These are phyloP conservation scores for Oryzias sinensis DNA, from an alignment of 2,797 vertebrate species.

Conservation along the genomic window DNA sequence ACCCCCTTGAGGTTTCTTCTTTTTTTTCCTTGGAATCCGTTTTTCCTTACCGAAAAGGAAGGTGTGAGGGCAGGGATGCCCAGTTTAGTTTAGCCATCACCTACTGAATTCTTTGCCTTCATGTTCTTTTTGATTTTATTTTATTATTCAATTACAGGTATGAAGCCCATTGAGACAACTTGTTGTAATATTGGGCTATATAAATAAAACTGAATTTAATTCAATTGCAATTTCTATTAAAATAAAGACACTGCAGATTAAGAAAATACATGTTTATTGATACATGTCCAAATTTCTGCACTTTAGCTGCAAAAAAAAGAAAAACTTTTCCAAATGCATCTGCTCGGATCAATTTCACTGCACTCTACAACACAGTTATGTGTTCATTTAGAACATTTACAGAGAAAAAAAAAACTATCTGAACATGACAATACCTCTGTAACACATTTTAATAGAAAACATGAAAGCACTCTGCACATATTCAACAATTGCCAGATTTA, in stretches of 20 bases:
- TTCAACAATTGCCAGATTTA: conserved; percentile 4
- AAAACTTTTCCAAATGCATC: conserved; percentile 17
- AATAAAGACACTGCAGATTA: conserved; percentile 2
- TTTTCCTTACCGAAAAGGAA: too few relatives aligned
- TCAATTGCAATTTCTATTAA: neutral
- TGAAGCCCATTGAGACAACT: too few relatives aligned
- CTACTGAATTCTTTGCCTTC: too few relatives aligned
- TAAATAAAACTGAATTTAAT: neutral
- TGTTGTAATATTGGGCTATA: too few relatives aligned
- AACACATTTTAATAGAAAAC: neutral
- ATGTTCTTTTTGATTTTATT: too few relatives aligned
- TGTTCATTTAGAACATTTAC: too few relatives aligned
- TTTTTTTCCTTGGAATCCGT: too few relatives aligned
- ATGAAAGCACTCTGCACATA: neutral
- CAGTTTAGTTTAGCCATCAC: too few relatives aligned
- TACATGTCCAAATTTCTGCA: neutral
- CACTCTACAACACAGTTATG: conserved; percentile 4
- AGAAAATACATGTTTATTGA: conserved; percentile 58
- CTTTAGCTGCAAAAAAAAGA: conserved; percentile 28
- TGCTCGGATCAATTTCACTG: conserved; percentile 8
- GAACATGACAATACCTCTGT: neutral
- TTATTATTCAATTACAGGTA: too few relatives aligned
- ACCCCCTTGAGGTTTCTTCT: too few relatives aligned
- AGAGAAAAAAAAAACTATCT: too few relatives aligned
- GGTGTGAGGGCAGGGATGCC: too few relatives aligned